Conservation (phyloP, 2,113 vertebrate species). For the Notechis scutatus region DNA sequence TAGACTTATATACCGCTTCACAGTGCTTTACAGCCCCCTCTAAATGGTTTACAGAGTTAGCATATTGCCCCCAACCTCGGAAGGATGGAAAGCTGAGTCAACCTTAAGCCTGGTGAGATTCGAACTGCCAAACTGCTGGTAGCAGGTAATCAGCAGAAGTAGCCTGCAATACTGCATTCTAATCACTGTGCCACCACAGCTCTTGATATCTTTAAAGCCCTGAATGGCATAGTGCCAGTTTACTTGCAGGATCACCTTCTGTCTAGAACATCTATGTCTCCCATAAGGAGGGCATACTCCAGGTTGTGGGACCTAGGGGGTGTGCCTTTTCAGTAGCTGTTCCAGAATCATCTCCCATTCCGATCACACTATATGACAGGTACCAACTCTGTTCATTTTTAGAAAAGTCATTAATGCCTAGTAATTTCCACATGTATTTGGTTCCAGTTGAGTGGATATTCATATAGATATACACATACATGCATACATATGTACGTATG, state of each 20-base stretch:
- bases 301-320: background rate
- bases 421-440: background rate
- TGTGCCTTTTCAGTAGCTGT: background rate
- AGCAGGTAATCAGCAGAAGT: no score
- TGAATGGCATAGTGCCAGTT: background rate
- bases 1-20: no score
- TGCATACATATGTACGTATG: background rate
- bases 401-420: background rate
- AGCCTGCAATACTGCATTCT: no score
- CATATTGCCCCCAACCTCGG: no score
- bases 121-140: no score
- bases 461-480: background rate
- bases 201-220: background rate
- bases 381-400: background rate
- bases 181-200: no score
- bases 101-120: no score
- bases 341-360: background rate
- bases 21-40: no score
- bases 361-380: background rate
- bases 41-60: no score
- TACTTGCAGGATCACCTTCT: background rate
- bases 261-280: background rate
- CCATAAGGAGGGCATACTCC: background rate
- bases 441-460: background rate
- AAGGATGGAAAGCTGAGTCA: no score